Conservation (phyloP, 1,140 invertebrate genomes). For the Sipha flava region DNA sequence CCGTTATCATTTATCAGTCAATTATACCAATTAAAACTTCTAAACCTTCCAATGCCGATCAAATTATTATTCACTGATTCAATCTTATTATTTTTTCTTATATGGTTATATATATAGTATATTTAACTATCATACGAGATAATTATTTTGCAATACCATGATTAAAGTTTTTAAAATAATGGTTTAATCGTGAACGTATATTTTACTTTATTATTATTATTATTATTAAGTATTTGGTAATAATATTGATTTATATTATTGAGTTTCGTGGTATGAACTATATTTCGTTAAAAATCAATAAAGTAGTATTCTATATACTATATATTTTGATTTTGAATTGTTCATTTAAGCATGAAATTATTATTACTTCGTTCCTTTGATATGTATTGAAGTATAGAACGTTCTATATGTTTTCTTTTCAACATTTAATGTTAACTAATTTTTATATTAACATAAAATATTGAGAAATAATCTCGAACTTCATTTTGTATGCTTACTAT, state of each 20-base stretch:
- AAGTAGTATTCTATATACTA: too few relatives aligned
- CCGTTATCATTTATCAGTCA: slow-evolving; percentile 10
- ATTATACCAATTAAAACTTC: slow-evolving; percentile 1
- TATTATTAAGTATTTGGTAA: too few relatives aligned
- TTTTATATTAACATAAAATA: not conserved
- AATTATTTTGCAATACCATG: not conserved
- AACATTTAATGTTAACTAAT: not conserved
- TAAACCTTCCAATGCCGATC: not conserved
- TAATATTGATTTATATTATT: not conserved
- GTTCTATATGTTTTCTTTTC: not conserved
- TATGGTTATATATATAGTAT: not conserved
- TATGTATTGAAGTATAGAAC: too few relatives aligned
- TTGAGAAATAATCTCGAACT: too few relatives aligned
- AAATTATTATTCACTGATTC: not conserved
- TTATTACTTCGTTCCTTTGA: too few relatives aligned
- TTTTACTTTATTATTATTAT: not conserved
- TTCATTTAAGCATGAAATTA: not conserved
- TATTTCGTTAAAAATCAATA: too few relatives aligned
- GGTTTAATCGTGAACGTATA: not conserved
- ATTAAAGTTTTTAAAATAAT: not conserved
- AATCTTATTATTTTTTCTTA: not conserved
- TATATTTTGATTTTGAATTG: not conserved
- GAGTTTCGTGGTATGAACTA: too few relatives aligned
- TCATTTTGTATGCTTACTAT: not conserved
- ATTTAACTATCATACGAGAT: not conserved